phyloP scores from a whole-genome alignment of 2,113 vertebrate species.

The Tricholaema leucomelas region DNA sequence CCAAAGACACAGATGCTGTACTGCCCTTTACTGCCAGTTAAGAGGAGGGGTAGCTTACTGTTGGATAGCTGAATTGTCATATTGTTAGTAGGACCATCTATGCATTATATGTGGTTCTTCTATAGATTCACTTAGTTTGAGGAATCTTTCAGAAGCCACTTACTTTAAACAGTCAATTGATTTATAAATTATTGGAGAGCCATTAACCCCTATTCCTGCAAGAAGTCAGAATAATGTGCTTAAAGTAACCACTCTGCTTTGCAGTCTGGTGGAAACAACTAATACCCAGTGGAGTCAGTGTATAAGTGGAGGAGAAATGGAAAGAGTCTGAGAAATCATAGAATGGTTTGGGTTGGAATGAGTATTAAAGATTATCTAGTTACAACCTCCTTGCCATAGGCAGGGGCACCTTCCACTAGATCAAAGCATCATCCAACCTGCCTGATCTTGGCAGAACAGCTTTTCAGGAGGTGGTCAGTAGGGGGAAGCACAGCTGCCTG shows the following conservation, averaged over 20 bases:
- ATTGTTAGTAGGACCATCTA: neutral
- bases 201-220: neutral
- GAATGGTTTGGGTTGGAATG: no score
- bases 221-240: neutral
- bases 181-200: neutral
- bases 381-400: no score
- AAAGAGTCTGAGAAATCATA: no score
- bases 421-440: no score
- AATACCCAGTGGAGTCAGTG: neutral
- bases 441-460: neutral
- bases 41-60: neutral
- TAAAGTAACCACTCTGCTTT: neutral
- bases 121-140: neutral
- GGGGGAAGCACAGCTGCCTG: rapidly evolving
- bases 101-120: neutral
- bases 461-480: neutral
- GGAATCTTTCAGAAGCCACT: neutral
- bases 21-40: neutral
- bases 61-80: neutral
- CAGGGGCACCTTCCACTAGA: no score
- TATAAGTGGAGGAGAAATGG: neutral
- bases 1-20: neutral
- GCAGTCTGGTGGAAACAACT: neutral
- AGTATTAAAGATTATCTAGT: no score
- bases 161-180: neutral